Evolutionary conservation across 64 coral and sea anemone genomes (phyloP).

Genomic region (Exaiptasia diaphana): DNA sequence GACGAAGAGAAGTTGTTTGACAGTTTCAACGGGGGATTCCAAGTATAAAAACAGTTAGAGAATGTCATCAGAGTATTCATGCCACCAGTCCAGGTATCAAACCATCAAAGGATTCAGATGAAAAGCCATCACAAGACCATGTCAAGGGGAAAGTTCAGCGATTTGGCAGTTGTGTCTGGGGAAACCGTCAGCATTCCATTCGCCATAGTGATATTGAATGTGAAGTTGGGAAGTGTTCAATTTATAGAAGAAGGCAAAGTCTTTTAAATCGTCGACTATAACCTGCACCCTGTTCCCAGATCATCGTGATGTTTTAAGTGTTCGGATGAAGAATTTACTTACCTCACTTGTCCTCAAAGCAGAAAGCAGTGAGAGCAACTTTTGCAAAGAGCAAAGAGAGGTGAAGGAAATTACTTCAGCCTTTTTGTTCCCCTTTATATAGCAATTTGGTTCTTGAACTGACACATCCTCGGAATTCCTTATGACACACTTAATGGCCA

Average conservation of each 20-base stretch:
- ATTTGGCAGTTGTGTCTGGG: neutral
- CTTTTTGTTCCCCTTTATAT: constrained; percentile 3
- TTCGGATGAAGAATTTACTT: constrained; percentile 4
- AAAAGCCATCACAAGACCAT: neutral
- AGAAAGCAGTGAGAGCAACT: constrained; percentile 23
- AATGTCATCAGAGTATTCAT: neutral
- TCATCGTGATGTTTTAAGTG: neutral
- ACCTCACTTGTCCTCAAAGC: constrained; percentile 2
- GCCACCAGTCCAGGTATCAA: neutral
- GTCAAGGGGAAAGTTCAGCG: neutral
- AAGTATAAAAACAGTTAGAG: too few relatives aligned
- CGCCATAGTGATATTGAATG: neutral
- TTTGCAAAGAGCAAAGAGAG: constrained; percentile 10
- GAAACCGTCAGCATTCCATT: neutral
- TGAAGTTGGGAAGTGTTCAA: neutral
- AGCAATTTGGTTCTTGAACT: constrained; percentile 16
- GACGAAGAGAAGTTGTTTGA: neutral
- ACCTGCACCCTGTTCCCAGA: constrained; percentile 6
- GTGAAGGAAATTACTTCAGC: constrained; percentile 47
- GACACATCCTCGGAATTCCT: neutral
- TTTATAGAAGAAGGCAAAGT: neutral
- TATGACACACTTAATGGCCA: neutral
- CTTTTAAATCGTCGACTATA: neutral
- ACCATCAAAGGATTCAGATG: neutral
- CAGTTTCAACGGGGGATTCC: neutral